Evolutionary conservation across 2,113 vertebrate genomes (phyloP).

Genomic region (Onychostoma macrolepis): DNA sequence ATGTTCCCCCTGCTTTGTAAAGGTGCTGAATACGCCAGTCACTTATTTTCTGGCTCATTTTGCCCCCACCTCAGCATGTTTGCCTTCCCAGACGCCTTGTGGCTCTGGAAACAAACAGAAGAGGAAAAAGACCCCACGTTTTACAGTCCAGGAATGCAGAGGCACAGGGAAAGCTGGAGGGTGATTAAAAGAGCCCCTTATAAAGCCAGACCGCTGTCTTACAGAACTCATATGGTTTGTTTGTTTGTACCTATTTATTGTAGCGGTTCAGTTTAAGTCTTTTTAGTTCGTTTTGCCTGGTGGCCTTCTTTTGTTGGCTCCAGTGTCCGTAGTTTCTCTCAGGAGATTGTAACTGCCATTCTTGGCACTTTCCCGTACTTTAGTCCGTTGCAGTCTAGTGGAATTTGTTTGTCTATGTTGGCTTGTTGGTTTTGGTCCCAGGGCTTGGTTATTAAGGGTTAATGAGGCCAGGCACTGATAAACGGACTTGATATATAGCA

Average conservation of each 20-base stretch:
- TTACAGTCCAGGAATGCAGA: slow-evolving; percentile 51
- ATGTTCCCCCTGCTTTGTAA: slow-evolving; percentile 58
- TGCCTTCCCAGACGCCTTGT: slow-evolving; percentile 40
- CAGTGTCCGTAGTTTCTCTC: slow-evolving; percentile 35
- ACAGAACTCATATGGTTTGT: slow-evolving; percentile 50
- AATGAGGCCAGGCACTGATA: slow-evolving; percentile 52
- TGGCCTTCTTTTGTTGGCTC: slow-evolving; percentile 31
- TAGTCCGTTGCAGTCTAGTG: not conserved
- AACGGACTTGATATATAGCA: slow-evolving; percentile 27
- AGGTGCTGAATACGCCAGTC: slow-evolving; percentile 64
- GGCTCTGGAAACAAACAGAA: slow-evolving; percentile 55
- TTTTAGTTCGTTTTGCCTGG: slow-evolving; percentile 36
- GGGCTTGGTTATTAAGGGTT: slow-evolving; percentile 44
- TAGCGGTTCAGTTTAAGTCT: slow-evolving; percentile 32
- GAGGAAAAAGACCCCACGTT: slow-evolving; percentile 33
- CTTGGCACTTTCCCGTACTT: slow-evolving; percentile 8
- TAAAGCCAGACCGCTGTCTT: slow-evolving; percentile 8
- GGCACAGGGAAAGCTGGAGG: slow-evolving; percentile 12
- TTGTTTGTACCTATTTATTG: slow-evolving; percentile 55
- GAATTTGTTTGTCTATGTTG: slow-evolving; percentile 14
- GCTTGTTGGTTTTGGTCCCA: slow-evolving; percentile 41
- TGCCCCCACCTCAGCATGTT: slow-evolving; percentile 52
- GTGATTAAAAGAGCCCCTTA: slow-evolving; percentile 19
- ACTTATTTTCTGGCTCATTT: slow-evolving; percentile 47
- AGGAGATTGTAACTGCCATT: slow-evolving; percentile 35